phyloP scores from a whole-genome alignment of 1,140 invertebrate genomes.

The Zaprionus tsacasi region DNA sequence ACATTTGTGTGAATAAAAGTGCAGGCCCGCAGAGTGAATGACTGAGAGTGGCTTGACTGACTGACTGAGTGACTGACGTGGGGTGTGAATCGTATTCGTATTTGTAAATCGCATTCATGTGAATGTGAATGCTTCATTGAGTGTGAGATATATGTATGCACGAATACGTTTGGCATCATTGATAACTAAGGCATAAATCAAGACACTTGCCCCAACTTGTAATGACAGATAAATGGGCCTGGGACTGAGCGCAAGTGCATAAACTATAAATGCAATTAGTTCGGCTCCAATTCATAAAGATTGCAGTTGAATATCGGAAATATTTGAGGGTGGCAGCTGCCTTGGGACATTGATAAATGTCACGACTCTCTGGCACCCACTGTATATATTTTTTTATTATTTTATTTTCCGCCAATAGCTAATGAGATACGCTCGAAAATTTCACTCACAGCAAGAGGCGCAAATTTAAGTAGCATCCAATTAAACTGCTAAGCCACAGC shows the following conservation, averaged over 20 bases:
- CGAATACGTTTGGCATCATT: conserved; percentile 26
- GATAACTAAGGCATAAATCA: conserved; percentile 70
- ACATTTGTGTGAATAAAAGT: conserved; percentile 11
- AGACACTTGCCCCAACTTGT: conserved; percentile 48
- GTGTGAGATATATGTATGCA: conserved; percentile 8
- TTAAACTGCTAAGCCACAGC: conserved; percentile 39
- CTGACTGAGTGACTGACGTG: neutral
- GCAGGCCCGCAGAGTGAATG: conserved; percentile 7
- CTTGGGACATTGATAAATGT: conserved; percentile 22
- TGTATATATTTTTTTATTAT: neutral
- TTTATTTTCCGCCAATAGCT: neutral
- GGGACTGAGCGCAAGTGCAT: conserved; percentile 50
- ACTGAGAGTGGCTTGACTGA: neutral
- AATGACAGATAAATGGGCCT: conserved; percentile 38
- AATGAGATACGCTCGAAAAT: conserved; percentile 40
- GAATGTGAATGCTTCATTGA: conserved; percentile 44
- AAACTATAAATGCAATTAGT: conserved; percentile 74
- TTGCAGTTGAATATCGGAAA: conserved; percentile 50
- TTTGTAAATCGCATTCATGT: conserved; percentile 34
- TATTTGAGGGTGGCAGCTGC: conserved; percentile 58
- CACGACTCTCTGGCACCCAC: neutral
- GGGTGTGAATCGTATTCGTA: conserved; percentile 29
- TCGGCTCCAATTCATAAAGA: conserved; percentile 72
- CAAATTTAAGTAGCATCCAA: conserved; percentile 29
- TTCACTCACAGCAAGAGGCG: conserved; percentile 34